phyloP scores from a whole-genome alignment of 2,888 invertebrate species.

The Drosophila acutilabella region DNA sequence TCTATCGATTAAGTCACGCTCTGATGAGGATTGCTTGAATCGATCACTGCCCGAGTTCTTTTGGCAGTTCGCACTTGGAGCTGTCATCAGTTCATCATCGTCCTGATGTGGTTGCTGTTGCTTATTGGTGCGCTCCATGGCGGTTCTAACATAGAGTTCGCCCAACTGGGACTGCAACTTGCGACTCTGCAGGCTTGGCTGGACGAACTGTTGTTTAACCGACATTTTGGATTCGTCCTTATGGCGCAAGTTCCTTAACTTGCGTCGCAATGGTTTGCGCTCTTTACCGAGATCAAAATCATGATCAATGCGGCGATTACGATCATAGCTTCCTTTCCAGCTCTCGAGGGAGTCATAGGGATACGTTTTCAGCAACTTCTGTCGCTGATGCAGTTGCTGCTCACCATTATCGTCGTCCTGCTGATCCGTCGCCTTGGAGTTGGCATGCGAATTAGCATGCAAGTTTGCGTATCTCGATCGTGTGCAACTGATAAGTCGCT shows the following conservation, averaged over 20 bases:
- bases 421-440: not conserved
- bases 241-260: conserved; percentile 19
- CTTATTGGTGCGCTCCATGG: not conserved
- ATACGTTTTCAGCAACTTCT: not conserved
- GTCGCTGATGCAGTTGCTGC: not conserved
- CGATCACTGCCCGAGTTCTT: not conserved
- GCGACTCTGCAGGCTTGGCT: not conserved
- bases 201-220: not conserved
- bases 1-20: conserved; percentile 7
- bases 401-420: not conserved
- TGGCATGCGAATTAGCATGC: not conserved
- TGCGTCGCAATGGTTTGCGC: conserved; percentile 31
- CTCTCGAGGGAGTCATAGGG: conserved; percentile 47
- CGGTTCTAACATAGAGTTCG: conserved; percentile 4
- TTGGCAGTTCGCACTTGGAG: not conserved
- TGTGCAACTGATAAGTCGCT: conserved; percentile 43
- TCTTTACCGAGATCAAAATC: not conserved
- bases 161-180: conserved; percentile 17
- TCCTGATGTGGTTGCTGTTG: conserved; percentile 1
- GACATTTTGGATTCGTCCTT: not conserved
- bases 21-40: not conserved
- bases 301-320: not conserved
- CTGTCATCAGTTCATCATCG: not conserved
- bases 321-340: conserved; percentile 33
- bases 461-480: not conserved